Conservation (phyloP, 2,797 vertebrate genomes). For the Tauraco hartlaubi region DNA sequence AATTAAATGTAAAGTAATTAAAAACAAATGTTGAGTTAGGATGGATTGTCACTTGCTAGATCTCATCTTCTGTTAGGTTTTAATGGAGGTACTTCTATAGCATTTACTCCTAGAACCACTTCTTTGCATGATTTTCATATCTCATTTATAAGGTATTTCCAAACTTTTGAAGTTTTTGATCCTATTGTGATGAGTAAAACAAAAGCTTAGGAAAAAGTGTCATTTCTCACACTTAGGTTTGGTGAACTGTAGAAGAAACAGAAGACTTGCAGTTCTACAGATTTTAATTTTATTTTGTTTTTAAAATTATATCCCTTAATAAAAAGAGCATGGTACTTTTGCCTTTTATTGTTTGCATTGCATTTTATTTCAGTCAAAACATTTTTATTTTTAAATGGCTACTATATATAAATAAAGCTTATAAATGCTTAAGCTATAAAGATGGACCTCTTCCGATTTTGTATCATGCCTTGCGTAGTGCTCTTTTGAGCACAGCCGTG, state of each 20-base stretch:
- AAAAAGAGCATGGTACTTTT: neutral
- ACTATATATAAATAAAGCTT: neutral
- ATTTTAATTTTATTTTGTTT: neutral
- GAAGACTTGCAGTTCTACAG: neutral
- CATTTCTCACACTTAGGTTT: neutral
- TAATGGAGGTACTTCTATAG: neutral
- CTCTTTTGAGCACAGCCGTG: neutral
- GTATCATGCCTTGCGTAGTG: neutral
- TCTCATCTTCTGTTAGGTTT: neutral
- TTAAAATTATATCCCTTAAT: neutral
- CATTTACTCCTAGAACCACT: neutral
- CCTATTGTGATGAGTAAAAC: neutral
- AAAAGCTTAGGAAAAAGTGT: neutral
- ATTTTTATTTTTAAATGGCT: neutral
- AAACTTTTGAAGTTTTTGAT: neutral
- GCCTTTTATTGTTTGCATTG: neutral
- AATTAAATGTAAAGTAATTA: neutral
- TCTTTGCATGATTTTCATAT: slow-evolving; percentile 8
- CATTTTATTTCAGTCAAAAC: neutral
- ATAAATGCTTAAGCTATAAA: neutral
- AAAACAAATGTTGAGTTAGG: neutral
- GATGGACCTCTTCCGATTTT: neutral
- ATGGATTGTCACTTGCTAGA: neutral
- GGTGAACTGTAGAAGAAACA: neutral
- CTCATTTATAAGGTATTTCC: neutral